Base-by-base conservation (phyloP, 2,797 vertebrate species). In the Pseudotriccus pelzelni region DNA sequence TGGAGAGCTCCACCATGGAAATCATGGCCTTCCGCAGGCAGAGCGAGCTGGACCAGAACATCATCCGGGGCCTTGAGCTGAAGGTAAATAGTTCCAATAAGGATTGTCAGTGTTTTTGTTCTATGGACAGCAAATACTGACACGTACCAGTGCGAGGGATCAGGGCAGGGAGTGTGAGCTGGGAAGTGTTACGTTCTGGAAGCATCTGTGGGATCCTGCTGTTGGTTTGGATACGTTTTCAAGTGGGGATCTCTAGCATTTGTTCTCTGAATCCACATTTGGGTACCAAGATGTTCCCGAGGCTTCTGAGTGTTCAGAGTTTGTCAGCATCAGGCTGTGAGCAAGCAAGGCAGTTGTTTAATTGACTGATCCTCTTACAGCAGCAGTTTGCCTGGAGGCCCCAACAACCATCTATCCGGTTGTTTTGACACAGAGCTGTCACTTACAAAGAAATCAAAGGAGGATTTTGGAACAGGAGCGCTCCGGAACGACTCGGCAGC, bases 1-100 rank as follows among this genome's bases (percentile, higher is more conserved):
- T 99, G 89, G 98, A 98, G 84, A 97, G 97, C 81, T 98, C 98
- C 2, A 96, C 98, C 67, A 49, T 98, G 73, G 97, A 97, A 22
- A 95, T 98, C 68, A 76, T 86, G 2, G 96, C 98, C 41, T 97
- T 98, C 69, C 96, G 97, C 84, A 97, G 98, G 18, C 98, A 98
- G 92, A 98, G 97, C n/a, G 97, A 98, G 10, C 95, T 96, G 17
- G 98, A 97, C 88, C 98, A 98, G 4, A 98, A 98, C 44, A 94
- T 95, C 24, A 98, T 99, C 24, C 95, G 97, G 73, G 94, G 96
- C 75, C 90, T 99, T 66, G 98, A 99, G 24, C 91, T 97, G 58
- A 98, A 98, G 98, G 98, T 99, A 95, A 97, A 41, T 8, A 7
- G 13, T 50, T 9, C 1, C 10, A 32, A 41, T 28, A 13, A 28